Evolutionary conservation across 2,888 invertebrate genomes (phyloP).

Genomic region (Gastrophysa polygoni): DNA sequence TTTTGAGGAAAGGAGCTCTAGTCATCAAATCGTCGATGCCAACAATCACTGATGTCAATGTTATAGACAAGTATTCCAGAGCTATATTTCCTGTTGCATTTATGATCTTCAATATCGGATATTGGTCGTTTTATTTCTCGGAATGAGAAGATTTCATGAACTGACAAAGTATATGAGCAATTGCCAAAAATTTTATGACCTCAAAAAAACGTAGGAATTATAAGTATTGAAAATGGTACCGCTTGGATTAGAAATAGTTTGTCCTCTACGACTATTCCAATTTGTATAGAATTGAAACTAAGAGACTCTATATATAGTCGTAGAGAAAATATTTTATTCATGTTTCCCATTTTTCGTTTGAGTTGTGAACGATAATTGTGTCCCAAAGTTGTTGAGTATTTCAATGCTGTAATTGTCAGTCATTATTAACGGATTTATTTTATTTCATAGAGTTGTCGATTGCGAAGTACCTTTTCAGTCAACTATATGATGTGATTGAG

Average conservation of each 20-base stretch:
- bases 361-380: too few species aligned
- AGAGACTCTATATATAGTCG: too few species aligned
- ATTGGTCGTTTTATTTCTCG: conserved; percentile 86
- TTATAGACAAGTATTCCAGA: conserved; percentile 96
- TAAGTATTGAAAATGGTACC: background rate
- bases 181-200: too few species aligned
- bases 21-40: conserved; percentile 89
- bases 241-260: background rate
- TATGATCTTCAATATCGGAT: conserved; percentile 91
- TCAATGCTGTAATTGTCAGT: too few species aligned
- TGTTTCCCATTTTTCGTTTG: background rate
- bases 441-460: too few species aligned
- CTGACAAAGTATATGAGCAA: too few species aligned
- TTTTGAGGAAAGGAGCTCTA: conserved; percentile 82
- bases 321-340: background rate
- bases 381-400: background rate
- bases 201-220: background rate
- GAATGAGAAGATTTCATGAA: conserved; percentile 28
- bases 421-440: too few species aligned
- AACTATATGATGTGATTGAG: too few species aligned
- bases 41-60: conserved; percentile 96
- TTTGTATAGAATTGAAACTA: too few species aligned
- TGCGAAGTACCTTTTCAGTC: too few species aligned
- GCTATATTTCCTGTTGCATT: conserved; percentile 96
- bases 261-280: too few species aligned